A percentile compares a stretch with the other conserved stretches of the same genome.
phyloP scores from a whole-genome alignment of 2,888 invertebrate genomes.

The Drosophila prostipennis region DNA sequence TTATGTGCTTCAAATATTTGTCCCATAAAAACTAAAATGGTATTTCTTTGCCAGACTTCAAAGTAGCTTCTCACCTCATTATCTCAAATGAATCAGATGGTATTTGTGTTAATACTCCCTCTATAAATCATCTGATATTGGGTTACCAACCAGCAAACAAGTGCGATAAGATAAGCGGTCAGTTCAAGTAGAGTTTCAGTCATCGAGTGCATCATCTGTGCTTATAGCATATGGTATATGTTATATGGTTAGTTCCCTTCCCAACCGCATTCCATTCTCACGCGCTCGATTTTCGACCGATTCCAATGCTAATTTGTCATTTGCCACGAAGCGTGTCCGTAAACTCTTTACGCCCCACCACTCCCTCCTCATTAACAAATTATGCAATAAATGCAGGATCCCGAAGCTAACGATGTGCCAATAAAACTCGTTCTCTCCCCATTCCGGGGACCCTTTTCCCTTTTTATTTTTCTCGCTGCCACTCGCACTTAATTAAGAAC shows the following conservation, averaged over 20 bases:
- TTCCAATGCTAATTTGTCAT: conserved; percentile 67
- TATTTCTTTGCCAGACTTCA: too few species aligned
- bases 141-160: conserved; percentile 27
- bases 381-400: conserved; percentile 71
- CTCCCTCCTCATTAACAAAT: conserved; percentile 63
- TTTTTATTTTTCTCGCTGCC: conserved; percentile 55
- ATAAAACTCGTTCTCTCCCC: conserved; percentile 59
- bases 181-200: conserved; percentile 7
- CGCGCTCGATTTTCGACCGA: conserved; percentile 29
- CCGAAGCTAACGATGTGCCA: conserved; percentile 68
- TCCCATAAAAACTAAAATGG: background rate
- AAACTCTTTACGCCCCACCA: background rate
- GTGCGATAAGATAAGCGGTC: conserved; percentile 27
- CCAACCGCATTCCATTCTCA: conserved; percentile 47
- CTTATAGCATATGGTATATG: background rate
- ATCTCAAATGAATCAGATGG: conserved; percentile 19
- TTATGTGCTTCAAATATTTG: background rate
- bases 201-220: conserved; percentile 22
- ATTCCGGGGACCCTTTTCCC: conserved; percentile 40
- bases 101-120: conserved; percentile 9
- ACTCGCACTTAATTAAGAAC: conserved; percentile 79
- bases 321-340: conserved; percentile 61
- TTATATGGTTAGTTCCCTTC: conserved; percentile 8
- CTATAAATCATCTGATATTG: conserved; percentile 34
- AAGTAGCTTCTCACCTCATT: background rate